A percentile compares a stretch with the other conserved stretches of the same genome.
Conservation (phyloP, 2,888 invertebrate genomes). For the Hoplodrina ambigua region DNA sequence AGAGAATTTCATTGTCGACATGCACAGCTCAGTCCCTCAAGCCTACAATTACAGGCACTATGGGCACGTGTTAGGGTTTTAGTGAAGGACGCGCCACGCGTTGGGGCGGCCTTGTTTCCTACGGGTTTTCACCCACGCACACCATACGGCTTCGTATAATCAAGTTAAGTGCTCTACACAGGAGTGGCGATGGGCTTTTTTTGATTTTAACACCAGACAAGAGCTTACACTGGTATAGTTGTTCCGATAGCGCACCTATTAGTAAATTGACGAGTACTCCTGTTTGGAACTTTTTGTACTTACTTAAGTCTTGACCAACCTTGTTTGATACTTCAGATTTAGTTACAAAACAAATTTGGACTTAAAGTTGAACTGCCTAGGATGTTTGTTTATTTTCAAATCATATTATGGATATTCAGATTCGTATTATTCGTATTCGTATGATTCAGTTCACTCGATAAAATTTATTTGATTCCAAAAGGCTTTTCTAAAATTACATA, state of each 20-base stretch:
- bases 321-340: not conserved
- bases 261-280: constrained; percentile 73
- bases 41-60: constrained; percentile 78
- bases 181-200: constrained; percentile 81
- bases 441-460: no score
- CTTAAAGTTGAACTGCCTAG: no score
- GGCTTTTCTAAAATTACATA: no score
- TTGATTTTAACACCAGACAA: constrained; percentile 83
- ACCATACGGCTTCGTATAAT: constrained; percentile 85
- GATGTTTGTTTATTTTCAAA: no score
- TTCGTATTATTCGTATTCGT: no score
- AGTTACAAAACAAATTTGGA: not conserved
- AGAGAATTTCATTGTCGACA: not conserved
- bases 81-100: constrained; percentile 73
- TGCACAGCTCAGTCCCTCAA: constrained; percentile 29
- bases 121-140: constrained; percentile 67
- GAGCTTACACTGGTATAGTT: constrained; percentile 66
- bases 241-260: constrained; percentile 80
- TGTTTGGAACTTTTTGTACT: constrained; percentile 7
- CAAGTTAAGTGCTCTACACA: constrained; percentile 90
- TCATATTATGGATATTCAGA: no score
- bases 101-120: constrained; percentile 71
- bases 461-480: no score
- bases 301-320: not conserved
- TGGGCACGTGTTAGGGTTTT: constrained; percentile 79